Evolutionary conservation across 2,113 vertebrate genomes (phyloP).

Genomic region (Passer domesticus): DNA sequence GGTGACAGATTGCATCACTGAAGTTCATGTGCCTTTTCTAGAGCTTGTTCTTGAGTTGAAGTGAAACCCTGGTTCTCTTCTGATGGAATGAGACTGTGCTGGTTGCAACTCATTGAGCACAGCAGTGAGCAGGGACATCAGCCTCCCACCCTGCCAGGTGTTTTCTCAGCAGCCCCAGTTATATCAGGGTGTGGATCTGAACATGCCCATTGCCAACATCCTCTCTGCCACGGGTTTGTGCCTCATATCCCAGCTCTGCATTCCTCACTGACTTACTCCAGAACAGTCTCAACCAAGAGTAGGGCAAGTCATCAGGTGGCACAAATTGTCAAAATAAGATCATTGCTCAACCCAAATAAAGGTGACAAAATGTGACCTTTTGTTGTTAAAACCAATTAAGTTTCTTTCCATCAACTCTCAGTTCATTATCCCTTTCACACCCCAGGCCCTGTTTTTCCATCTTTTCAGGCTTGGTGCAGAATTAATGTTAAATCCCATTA

Average conservation of each 20-base stretch:
- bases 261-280: background rate
- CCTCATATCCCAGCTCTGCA: background rate
- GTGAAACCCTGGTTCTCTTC: background rate
- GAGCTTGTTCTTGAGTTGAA: background rate
- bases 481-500: conserved; percentile 55
- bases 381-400: conserved; percentile 53
- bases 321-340: conserved; percentile 14
- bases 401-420: conserved; percentile 40
- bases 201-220: accelerated
- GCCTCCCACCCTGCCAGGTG: background rate
- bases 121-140: background rate
- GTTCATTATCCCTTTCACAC: conserved; percentile 51
- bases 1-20: background rate
- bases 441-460: conserved; percentile 32
- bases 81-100: background rate
- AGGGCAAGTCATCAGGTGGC: background rate
- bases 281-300: background rate
- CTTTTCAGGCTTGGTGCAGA: conserved; percentile 18
- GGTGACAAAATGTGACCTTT: conserved; percentile 47
- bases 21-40: background rate
- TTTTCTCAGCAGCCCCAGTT: background rate
- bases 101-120: background rate
- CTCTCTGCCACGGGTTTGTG: background rate
- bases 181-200: background rate
- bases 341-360: conserved; percentile 20